Conservation (phyloP, 2,888 invertebrate genomes). For the Orthosia gothica region DNA sequence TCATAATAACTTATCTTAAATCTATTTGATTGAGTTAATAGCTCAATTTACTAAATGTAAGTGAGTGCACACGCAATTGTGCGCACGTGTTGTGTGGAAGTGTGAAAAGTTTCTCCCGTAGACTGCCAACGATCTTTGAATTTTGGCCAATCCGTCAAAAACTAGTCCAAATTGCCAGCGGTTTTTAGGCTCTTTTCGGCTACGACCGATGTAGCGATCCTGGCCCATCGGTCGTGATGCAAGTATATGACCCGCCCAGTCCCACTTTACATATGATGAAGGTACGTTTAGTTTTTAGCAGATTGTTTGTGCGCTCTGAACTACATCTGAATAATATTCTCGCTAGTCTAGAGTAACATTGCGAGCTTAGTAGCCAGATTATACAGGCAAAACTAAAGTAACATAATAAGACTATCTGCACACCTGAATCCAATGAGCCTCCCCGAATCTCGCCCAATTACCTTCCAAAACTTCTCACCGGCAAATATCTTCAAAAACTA, state of each 20-base stretch:
- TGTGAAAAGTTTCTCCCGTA: background rate
- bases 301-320: background rate
- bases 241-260: no score
- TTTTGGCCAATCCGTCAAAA: no score
- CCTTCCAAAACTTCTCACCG: constrained; percentile 34
- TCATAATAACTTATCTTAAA: no score
- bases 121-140: no score
- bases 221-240: no score
- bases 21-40: no score
- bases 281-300: background rate
- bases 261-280: background rate
- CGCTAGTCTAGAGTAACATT: background rate
- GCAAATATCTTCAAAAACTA: constrained; percentile 54
- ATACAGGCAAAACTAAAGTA: background rate
- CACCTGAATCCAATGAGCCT: constrained; percentile 6
- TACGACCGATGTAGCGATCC: no score
- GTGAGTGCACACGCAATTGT: no score
- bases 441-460: constrained; percentile 1
- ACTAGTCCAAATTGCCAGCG: no score
- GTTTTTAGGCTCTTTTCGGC: no score
- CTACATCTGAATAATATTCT: background rate
- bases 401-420: background rate
- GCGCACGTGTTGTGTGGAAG: no score
- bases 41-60: no score
- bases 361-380: background rate